Evolutionary conservation across 2,888 invertebrate genomes (phyloP).

Genomic region (Sesia apiformis): DNA sequence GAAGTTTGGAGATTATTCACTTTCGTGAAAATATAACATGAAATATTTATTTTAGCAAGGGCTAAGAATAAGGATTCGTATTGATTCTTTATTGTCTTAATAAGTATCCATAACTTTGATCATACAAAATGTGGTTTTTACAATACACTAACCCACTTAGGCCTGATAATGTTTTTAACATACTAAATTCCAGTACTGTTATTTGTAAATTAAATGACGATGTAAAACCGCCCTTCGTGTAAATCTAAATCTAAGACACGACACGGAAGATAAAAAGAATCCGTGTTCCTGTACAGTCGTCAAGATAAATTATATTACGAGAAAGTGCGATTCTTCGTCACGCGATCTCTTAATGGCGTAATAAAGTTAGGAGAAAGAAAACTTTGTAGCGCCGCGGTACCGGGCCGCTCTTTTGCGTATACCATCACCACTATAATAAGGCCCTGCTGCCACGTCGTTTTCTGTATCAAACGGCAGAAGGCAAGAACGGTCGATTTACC

Average conservation of each 20-base stretch:
- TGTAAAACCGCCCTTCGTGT: too few relatives aligned
- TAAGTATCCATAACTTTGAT: too few relatives aligned
- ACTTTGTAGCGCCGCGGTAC: conserved; percentile 42
- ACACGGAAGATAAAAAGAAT: conserved; percentile 29
- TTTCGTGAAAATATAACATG: conserved; percentile 29
- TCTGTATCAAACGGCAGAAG: conserved; percentile 14
- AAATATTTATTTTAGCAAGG: background rate
- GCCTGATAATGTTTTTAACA: too few relatives aligned
- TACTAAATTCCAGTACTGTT: too few relatives aligned
- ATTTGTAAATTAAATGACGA: too few relatives aligned
- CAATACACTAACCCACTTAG: too few relatives aligned
- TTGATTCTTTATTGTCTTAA: too few relatives aligned
- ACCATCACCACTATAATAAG: conserved; percentile 44
- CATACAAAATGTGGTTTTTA: too few relatives aligned
- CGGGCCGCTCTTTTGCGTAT: conserved; percentile 63
- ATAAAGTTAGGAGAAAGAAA: conserved; percentile 69
- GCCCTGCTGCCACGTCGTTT: conserved; percentile 26
- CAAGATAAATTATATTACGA: conserved; percentile 54
- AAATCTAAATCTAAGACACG: conserved; percentile 4
- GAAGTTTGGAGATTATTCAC: conserved; percentile 46
- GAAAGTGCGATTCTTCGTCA: conserved; percentile 58
- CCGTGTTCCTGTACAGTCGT: conserved; percentile 42
- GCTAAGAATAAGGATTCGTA: too few relatives aligned
- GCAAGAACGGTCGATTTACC: conserved; percentile 16
- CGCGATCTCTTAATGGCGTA: conserved; percentile 66